A percentile compares a stretch with the other conserved stretches of the same genome.
phyloP scores from a whole-genome alignment of 1,140 invertebrate genomes.

The Lysiphlebus fabarum region DNA sequence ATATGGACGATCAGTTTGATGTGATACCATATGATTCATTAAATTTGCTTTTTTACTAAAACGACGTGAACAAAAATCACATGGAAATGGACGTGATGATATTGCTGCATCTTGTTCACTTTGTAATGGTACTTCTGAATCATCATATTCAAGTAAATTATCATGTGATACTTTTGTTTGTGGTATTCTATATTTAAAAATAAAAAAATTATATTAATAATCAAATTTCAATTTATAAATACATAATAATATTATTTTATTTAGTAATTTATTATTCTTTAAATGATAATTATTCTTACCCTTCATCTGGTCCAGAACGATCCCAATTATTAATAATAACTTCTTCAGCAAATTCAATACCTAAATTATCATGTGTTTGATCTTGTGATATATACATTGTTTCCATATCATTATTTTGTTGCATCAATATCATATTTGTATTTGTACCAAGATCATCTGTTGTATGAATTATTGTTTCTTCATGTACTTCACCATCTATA shows the following conservation, averaged over 20 bases:
- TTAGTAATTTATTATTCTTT: too few relatives aligned
- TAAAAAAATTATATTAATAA: conserved; percentile 20
- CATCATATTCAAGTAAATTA: conserved; percentile 61
- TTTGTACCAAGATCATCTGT: conserved; percentile 31
- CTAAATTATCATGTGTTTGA: conserved; percentile 57
- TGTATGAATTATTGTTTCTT: conserved; percentile 49
- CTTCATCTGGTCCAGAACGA: conserved; percentile 65
- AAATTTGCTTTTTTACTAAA: conserved; percentile 79
- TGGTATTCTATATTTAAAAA: conserved; percentile 45
- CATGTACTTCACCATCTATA: conserved; percentile 55
- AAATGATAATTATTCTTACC: too few relatives aligned
- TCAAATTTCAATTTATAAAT: too few relatives aligned
- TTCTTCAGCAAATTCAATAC: conserved; percentile 70
- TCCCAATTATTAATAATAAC: conserved; percentile 77
- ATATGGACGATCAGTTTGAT: conserved; percentile 75
- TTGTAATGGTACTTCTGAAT: conserved; percentile 72
- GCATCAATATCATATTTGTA: conserved; percentile 47
- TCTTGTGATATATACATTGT: conserved; percentile 52
- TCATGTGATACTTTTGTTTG: conserved; percentile 54
- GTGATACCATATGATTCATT: conserved; percentile 80
- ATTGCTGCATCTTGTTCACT: conserved; percentile 80
- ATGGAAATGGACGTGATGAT: conserved; percentile 75
- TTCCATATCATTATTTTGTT: conserved; percentile 49
- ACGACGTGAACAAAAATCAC: conserved; percentile 77
- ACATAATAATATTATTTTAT: too few relatives aligned